Percentiles rank a stretch among this genome's conserved stretches.
phyloP scores from a whole-genome alignment of 2,113 vertebrate genomes.

The Pelmatolapia mariae region DNA sequence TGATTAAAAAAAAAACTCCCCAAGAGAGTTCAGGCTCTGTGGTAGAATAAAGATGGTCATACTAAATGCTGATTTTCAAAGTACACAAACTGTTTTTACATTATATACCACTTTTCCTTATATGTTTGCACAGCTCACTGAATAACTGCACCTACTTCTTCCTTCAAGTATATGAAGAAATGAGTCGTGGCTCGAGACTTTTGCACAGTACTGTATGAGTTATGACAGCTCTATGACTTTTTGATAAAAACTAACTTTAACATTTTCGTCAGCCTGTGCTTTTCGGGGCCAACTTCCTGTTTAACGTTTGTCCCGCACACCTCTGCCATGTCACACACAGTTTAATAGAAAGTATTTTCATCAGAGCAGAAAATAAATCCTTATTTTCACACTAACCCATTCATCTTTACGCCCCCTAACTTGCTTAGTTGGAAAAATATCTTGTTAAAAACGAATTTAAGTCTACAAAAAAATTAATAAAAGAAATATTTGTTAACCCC shows the following conservation, averaged over 20 bases:
- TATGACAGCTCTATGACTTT: not conserved
- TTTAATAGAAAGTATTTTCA: not conserved
- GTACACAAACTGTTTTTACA: not conserved
- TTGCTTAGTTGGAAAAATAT: not conserved
- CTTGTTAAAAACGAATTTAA: not conserved
- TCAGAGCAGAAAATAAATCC: not conserved
- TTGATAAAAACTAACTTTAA: not conserved
- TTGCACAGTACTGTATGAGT: not conserved
- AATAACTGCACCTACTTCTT: accelerated
- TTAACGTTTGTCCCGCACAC: not conserved
- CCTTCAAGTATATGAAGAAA: not conserved
- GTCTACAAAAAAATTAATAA: accelerated
- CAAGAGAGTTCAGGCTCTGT: not conserved
- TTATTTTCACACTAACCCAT: not conserved
- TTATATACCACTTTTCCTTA: accelerated
- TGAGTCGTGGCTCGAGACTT: not conserved
- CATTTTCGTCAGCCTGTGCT: not conserved
- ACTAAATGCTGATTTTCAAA: not conserved
- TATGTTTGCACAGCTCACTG: not conserved
- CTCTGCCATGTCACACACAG: not conserved
- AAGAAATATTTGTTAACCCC: accelerated
- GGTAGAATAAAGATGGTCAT: not conserved
- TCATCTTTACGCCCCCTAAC: not conserved
- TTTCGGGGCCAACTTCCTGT: not conserved
- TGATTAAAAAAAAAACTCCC: not conserved